A percentile compares a stretch with the other conserved stretches of the same genome.
phyloP scores from a whole-genome alignment of 2,888 invertebrate genomes.

The Meloe dianella region DNA sequence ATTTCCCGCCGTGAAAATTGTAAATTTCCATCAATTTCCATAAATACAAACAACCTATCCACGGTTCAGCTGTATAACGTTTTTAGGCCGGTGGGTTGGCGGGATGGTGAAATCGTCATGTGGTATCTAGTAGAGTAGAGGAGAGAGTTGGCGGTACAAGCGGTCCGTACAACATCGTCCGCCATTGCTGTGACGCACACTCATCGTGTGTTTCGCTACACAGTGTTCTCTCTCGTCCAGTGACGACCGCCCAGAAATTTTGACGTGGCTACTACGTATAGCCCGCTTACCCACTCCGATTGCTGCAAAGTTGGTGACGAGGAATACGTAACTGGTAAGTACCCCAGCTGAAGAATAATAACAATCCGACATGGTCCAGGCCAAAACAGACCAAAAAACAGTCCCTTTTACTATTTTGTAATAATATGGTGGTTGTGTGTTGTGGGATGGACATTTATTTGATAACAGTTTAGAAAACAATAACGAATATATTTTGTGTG shows the following conservation, averaged over 20 bases:
- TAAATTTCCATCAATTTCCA: background rate
- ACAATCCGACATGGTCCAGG: conserved; percentile 63
- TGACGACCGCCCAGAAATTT: conserved; percentile 85
- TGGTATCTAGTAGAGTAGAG: background rate
- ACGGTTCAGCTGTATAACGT: too few relatives aligned
- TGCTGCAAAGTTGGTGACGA: conserved; percentile 93
- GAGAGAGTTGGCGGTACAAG: conserved; percentile 25
- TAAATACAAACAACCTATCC: background rate
- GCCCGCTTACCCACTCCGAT: conserved; percentile 92
- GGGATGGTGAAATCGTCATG: background rate
- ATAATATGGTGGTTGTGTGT: background rate
- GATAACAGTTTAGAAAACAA: background rate
- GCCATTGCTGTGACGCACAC: conserved; percentile 81
- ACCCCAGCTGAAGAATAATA: conserved; percentile 72
- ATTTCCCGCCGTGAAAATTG: background rate
- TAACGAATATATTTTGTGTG: background rate
- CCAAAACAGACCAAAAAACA: conserved; percentile 30
- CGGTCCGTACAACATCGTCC: conserved; percentile 50
- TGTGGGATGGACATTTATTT: background rate
- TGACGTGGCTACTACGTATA: conserved; percentile 94
- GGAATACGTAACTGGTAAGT: conserved; percentile 92
- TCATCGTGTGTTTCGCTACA: conserved; percentile 62
- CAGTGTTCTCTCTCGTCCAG: conserved; percentile 75
- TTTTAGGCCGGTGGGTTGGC: background rate
- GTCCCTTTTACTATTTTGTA: conserved; percentile 10